A percentile compares a stretch with the other conserved stretches of the same genome.
These are phyloP conservation scores for Gymnobelideus leadbeateri DNA, from an alignment of 2,113 vertebrate genomes.

Conservation along the genomic window DNA sequence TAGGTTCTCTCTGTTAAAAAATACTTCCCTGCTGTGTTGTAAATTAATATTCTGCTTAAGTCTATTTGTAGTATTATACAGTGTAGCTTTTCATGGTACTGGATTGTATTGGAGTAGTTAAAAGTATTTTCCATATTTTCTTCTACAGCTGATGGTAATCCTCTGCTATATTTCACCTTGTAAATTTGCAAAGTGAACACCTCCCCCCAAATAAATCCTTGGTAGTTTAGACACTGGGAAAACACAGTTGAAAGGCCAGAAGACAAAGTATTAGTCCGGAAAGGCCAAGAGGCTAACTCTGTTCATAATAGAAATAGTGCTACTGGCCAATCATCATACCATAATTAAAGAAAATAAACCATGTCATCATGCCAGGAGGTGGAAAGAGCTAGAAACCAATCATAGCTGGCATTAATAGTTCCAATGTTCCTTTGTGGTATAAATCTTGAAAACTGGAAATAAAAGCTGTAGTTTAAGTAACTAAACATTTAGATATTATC, in stretches of 20 bases:
- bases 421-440: slow-evolving; percentile 71
- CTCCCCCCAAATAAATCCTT: slow-evolving; percentile 54
- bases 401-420: slow-evolving; percentile 85
- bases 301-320: slow-evolving; percentile 80
- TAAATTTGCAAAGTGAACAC: slow-evolving; percentile 61
- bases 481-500: slow-evolving; percentile 60
- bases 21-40: neutral
- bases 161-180: slow-evolving; percentile 34
- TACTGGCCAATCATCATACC: slow-evolving; percentile 86
- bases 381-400: slow-evolving; percentile 86
- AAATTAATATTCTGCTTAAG: slow-evolving; percentile 39
- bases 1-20: neutral
- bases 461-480: slow-evolving; percentile 80
- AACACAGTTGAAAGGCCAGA: slow-evolving; percentile 60
- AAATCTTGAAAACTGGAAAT: slow-evolving; percentile 83
- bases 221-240: slow-evolving; percentile 53
- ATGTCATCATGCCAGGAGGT: slow-evolving; percentile 83
- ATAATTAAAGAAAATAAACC: slow-evolving; percentile 91
- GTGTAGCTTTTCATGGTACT: neutral
- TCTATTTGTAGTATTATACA: slow-evolving; percentile 24
- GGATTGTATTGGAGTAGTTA: slow-evolving; percentile 38
- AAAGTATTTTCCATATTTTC: slow-evolving; percentile 53
- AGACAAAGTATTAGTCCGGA: slow-evolving; percentile 81
- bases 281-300: slow-evolving; percentile 84
- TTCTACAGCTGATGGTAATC: slow-evolving; percentile 41